phyloP scores from a whole-genome alignment of 2,888 invertebrate genomes.

The Mayetiola destructor region DNA sequence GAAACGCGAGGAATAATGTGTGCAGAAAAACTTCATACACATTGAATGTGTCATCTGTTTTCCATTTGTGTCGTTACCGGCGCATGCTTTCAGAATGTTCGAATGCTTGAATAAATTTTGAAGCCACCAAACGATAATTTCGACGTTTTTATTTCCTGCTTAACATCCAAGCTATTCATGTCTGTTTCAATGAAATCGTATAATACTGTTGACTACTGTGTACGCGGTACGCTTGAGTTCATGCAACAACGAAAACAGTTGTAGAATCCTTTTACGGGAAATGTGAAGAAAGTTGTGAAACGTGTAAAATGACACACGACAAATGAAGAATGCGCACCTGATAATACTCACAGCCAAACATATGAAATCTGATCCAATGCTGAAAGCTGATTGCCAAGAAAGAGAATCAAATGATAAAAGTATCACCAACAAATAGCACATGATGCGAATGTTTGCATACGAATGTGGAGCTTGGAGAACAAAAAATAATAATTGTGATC shows the following conservation, averaged over 20 bases:
- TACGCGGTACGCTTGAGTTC: background rate
- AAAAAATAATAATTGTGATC: background rate
- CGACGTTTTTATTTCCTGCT: background rate
- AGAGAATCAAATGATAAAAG: background rate
- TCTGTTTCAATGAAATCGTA: background rate
- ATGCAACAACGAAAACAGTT: background rate
- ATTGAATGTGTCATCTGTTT: constrained; percentile 7
- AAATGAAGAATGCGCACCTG: background rate
- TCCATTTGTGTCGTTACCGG: background rate
- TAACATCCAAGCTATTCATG: background rate
- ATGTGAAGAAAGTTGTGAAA: too few species aligned
- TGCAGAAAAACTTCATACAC: background rate
- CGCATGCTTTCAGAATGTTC: background rate
- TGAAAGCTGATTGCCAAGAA: background rate
- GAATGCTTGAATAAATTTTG: constrained; percentile 6
- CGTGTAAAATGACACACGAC: too few species aligned
- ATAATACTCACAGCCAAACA: background rate
- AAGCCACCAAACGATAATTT: constrained; percentile 8
- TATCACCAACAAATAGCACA: background rate
- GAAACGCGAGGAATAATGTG: background rate
- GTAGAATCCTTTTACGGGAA: too few species aligned
- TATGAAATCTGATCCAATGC: background rate
- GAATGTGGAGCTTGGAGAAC: background rate
- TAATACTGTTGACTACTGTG: background rate
- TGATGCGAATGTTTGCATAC: background rate